These are phyloP conservation scores for Zaprionus nigranus DNA, from an alignment of 1,140 invertebrate species.

Conservation along the genomic window DNA sequence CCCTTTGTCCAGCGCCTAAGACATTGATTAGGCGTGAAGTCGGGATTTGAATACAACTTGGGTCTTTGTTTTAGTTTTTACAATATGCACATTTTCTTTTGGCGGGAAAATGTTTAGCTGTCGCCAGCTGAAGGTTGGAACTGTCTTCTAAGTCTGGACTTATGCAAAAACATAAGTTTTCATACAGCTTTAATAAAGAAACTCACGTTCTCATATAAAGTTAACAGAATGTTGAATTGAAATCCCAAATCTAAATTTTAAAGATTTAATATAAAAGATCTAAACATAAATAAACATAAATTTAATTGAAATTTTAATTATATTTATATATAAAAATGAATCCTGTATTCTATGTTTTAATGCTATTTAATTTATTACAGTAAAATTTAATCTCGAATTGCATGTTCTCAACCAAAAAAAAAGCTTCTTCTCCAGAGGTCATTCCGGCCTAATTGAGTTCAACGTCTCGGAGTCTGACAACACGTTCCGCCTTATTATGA, in stretches of 20 bases:
- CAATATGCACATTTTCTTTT: conserved; percentile 44
- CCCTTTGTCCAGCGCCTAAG: conserved; percentile 65
- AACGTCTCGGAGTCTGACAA: conserved; percentile 40
- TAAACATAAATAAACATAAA: too few relatives aligned
- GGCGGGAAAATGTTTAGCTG: conserved; percentile 55
- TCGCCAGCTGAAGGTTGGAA: conserved; percentile 11
- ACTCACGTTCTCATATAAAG: too few relatives aligned
- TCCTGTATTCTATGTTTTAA: too few relatives aligned
- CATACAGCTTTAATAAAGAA: too few relatives aligned
- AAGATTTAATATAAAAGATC: too few relatives aligned
- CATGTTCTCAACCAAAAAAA: neutral
- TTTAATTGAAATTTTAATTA: too few relatives aligned
- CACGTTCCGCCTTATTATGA: conserved; percentile 77
- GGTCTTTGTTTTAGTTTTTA: conserved; percentile 25
- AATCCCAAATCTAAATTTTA: too few relatives aligned
- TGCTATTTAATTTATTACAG: neutral
- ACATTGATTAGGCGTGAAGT: conserved; percentile 79
- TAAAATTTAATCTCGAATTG: neutral
- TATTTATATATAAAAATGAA: too few relatives aligned
- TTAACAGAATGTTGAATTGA: too few relatives aligned
- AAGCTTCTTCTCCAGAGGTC: conserved; percentile 43
- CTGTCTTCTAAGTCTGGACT: neutral
- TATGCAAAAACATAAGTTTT: neutral
- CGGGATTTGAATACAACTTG: conserved; percentile 69
- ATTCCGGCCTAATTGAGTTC: conserved; percentile 62